A percentile compares a stretch with the other conserved stretches of the same genome.
Conservation (phyloP, 2,797 vertebrate genomes). For the Galagoides demidoff region DNA sequence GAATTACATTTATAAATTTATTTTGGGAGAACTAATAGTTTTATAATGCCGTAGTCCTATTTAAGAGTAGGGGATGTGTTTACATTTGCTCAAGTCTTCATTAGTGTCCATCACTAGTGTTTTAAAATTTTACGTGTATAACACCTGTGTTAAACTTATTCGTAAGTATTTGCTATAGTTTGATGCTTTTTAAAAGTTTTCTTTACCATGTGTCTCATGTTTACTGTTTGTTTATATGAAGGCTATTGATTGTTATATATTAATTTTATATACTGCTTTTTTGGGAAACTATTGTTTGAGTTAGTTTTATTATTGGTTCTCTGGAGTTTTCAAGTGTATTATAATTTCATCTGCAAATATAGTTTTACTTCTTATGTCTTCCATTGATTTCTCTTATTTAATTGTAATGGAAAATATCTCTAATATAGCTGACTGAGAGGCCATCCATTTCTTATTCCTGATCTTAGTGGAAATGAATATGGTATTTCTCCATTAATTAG, state of each 20-base stretch:
- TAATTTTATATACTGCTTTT: background rate
- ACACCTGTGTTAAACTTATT: constrained; percentile 25
- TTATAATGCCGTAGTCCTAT: background rate
- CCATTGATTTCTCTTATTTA: constrained; percentile 37
- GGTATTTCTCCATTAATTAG: constrained; percentile 18
- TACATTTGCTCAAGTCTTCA: constrained; percentile 1
- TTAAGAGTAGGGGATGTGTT: background rate
- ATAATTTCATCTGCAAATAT: background rate
- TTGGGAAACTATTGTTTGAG: background rate
- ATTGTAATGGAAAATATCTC: background rate
- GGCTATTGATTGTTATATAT: constrained; percentile 9
- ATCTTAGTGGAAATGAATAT: background rate
- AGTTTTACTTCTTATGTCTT: background rate
- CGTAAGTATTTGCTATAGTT: background rate
- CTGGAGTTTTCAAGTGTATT: background rate
- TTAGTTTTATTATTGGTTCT: constrained; percentile 32
- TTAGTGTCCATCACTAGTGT: background rate
- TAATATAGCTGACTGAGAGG: background rate
- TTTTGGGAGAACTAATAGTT: background rate
- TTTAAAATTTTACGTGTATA: background rate
- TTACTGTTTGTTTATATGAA: constrained; percentile 10
- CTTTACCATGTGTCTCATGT: background rate
- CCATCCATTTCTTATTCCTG: background rate
- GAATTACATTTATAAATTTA: constrained; percentile 24
- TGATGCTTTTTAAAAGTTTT: constrained; percentile 30